phyloP scores from a whole-genome alignment of 1,140 invertebrate species.

The Drosophila nigrodunni region DNA sequence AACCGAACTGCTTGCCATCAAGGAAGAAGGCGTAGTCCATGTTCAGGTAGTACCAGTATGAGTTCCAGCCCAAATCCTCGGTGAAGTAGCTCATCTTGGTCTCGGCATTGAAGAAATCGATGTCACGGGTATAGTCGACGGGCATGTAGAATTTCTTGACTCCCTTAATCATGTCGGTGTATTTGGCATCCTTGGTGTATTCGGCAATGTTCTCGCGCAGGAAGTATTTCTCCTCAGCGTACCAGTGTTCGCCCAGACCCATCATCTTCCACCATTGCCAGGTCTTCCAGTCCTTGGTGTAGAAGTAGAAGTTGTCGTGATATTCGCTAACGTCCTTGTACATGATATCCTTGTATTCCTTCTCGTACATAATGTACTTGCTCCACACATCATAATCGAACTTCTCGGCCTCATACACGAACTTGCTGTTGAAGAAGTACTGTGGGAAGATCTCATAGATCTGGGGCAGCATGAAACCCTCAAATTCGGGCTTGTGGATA shows the following conservation, averaged over 20 bases:
- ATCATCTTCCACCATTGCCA: conserved; percentile 84
- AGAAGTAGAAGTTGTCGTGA: conserved; percentile 61
- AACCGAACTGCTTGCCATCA: conserved; percentile 85
- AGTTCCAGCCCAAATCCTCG: conserved; percentile 90
- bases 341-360: conserved; percentile 70
- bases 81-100: conserved; percentile 89
- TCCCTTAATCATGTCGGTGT: conserved; percentile 50
- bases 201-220: conserved; percentile 60
- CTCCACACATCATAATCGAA: conserved; percentile 85
- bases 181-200: conserved; percentile 56
- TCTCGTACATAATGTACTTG: conserved; percentile 72
- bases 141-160: conserved; percentile 71
- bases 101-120: conserved; percentile 87
- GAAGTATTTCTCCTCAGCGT: conserved; percentile 66
- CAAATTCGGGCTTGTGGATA: conserved; percentile 86
- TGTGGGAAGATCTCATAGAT: conserved; percentile 88
- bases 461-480: conserved; percentile 86
- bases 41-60: conserved; percentile 88
- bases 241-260: conserved; percentile 74
- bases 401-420: conserved; percentile 86
- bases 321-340: conserved; percentile 66
- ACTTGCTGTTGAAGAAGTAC: conserved; percentile 86
- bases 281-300: conserved; percentile 85
- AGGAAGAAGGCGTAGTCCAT: conserved; percentile 88
- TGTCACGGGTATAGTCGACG: conserved; percentile 87